Percentiles rank a stretch among this genome's conserved stretches.
Evolutionary conservation across 2,888 invertebrate genomes (phyloP).

Genomic region (Ecliptopera silaceata): DNA sequence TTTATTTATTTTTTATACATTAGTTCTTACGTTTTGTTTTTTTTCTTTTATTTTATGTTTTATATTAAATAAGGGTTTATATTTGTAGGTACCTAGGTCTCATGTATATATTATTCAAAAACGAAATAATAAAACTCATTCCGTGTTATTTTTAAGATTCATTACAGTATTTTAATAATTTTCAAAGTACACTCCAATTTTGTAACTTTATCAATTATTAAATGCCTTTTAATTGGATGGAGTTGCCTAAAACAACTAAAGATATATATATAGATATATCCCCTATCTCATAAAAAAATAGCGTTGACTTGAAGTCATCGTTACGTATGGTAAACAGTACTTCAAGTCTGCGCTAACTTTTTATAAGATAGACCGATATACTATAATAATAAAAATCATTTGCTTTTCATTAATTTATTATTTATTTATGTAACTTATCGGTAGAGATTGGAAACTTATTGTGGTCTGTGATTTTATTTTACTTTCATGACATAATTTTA

Average conservation of each 20-base stretch:
- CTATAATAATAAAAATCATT: not conserved
- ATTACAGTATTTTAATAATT: not conserved
- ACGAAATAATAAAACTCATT: not conserved
- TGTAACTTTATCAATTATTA: too few relatives aligned
- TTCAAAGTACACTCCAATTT: too few relatives aligned
- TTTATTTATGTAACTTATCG: constrained; percentile 16
- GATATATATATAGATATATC: too few relatives aligned
- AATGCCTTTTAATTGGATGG: not conserved
- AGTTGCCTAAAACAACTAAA: not conserved
- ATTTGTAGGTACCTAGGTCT: not conserved
- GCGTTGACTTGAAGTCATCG: too few relatives aligned
- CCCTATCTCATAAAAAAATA: too few relatives aligned
- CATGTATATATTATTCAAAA: not conserved
- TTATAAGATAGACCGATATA: too few relatives aligned
- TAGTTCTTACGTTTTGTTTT: not conserved
- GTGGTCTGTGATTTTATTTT: constrained; percentile 56
- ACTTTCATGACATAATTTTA: constrained; percentile 59
- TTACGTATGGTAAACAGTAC: too few relatives aligned
- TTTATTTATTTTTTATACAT: not conserved
- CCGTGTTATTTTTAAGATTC: not conserved
- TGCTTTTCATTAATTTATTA: constrained; percentile 4
- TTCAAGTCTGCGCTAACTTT: too few relatives aligned
- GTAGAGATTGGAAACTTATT: constrained; percentile 23
- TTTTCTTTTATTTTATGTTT: not conserved
- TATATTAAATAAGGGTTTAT: not conserved